Base-by-base conservation (phyloP, 2,113 vertebrate genomes). In the Ameiurus melas region DNA sequence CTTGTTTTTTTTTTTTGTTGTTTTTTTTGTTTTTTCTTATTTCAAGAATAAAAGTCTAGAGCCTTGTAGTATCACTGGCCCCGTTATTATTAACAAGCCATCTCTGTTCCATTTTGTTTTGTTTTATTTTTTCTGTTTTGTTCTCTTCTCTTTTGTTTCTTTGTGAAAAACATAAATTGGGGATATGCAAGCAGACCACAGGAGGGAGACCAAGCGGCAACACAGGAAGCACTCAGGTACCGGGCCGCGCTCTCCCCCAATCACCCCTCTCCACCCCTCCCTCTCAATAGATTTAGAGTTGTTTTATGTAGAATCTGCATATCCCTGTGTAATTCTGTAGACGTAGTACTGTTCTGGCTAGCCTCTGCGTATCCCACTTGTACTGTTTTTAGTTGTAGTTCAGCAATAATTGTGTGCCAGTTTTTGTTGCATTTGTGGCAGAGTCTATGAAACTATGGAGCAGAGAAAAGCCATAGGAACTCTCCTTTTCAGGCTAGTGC, bases 221-320 rank as follows among this genome's bases (percentile, higher is more conserved):
- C 92, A 94, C 95, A 93, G 94, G 94, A 93, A 95, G 88, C 94
- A 92, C 92, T 95, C 95, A 96, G 95, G 95, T 96, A 96, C 91
- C 86, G 86, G 90, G 92, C 91, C 81, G 89, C 81, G 80, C 86
- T 82, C 85, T 39, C 36, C 85, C 39, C 39, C 39, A 5, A 4
- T 4, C 39, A 43, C 39, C 39, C 4, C 39, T 39, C 39, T 4
- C 36, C 36, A 39, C 1, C 36, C 36, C 39, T 43, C 39, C 5
- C 39, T 87, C 86, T 90, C 83, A 66, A 43, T 88, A 90, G 91
- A 33, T 70, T 68, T 88, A 64, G 86, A 86, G 62, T n/a, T 79
- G 85, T 90, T 88, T 86, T 83, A 84, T 82, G 43, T 84, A 81
- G 55, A 85, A 86, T 58, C 73, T 91, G 91, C 89, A 87, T 91